Evolutionary conservation across 2,888 invertebrate genomes (phyloP), one percentile per base, ranked within the genome.

Genomic region (Drosophila anceps): DNA sequence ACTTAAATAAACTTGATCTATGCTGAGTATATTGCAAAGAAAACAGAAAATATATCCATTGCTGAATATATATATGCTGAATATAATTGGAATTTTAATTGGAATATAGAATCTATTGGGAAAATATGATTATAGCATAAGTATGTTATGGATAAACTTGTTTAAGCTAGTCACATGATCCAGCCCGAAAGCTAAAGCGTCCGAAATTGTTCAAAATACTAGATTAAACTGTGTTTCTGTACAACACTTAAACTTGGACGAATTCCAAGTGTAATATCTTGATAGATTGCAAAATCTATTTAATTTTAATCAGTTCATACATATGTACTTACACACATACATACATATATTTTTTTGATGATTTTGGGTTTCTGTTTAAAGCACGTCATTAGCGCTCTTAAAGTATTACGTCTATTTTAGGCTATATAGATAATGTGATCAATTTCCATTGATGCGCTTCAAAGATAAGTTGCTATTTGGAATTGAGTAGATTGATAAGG

Each of bases 401-500:
- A 48, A 4, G 10, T 18, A 50, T 50, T 18, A 10, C 1, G 10
- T 18, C 41, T 20, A 20, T 41, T 29, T 29, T 5, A 3, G 41
- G 5, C 29, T 10, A 31, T 54, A n/a, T 39, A 37, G 15, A 39
- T 24, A 35, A 37, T 46, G 35, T 46, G 13, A 46, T 59, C 58
- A 35, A 48, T 37, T 37, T 59, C 24, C 58, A 46, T 37, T 29
- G 27, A 27, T 18, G 35, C 13, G 27, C 35, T 46, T 4, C 8
- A 13, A 2, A 35, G 58, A 48, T 37, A 29, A 10, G 18, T 29
- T 37, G 13, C 29, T 15, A 29, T 27, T 27, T 37, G 1, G 13
- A 37, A 48, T 12, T 29, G n/a, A 37, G 27, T 46, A 37, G 37
- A 59, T 59, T 48, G 29, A 48, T 48, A 18, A 6, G 13, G 6